phyloP scores from a whole-genome alignment of 1,140 invertebrate genomes.

The Drosophila nebulosa region DNA sequence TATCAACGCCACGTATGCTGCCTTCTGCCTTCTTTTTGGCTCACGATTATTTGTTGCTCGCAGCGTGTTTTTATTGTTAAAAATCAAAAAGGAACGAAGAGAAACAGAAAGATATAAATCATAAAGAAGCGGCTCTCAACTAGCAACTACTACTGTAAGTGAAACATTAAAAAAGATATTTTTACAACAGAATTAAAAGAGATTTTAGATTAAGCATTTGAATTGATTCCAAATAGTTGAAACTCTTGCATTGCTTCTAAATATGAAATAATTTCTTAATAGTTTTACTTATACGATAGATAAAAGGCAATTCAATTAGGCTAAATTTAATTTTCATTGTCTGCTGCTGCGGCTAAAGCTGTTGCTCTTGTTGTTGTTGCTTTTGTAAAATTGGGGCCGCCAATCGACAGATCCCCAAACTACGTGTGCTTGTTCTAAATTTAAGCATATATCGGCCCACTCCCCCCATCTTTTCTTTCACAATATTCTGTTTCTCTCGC shows the following conservation, averaged over 20 bases:
- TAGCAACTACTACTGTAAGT: slow-evolving; percentile 55
- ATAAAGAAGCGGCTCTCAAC: neutral
- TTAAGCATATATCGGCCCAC: slow-evolving; percentile 36
- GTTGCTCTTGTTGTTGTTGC: slow-evolving; percentile 3
- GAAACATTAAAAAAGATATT: slow-evolving; percentile 55
- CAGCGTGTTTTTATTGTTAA: slow-evolving; percentile 57
- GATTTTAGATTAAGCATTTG: slow-evolving; percentile 31
- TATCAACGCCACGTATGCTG: slow-evolving; percentile 70
- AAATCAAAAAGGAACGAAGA: slow-evolving; percentile 47
- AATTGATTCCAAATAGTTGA: slow-evolving; percentile 29
- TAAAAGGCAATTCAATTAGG: slow-evolving; percentile 53
- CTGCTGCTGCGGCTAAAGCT: slow-evolving; percentile 17
- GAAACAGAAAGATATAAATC: slow-evolving; percentile 8
- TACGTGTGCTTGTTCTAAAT: slow-evolving; percentile 70
- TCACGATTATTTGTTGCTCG: slow-evolving; percentile 43
- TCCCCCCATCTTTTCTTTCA: neutral
- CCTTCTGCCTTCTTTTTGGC: slow-evolving; percentile 39
- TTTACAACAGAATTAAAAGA: slow-evolving; percentile 32
- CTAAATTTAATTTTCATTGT: slow-evolving; percentile 59
- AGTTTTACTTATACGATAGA: neutral
- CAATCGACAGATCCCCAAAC: slow-evolving; percentile 62
- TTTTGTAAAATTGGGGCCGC: slow-evolving; percentile 45
- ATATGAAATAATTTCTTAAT: slow-evolving; percentile 39
- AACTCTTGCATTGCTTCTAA: slow-evolving; percentile 23
- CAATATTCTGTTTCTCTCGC: neutral